Evolutionary conservation across 2,888 invertebrate species (phyloP).

Genomic region (Melanchra persicariae): DNA sequence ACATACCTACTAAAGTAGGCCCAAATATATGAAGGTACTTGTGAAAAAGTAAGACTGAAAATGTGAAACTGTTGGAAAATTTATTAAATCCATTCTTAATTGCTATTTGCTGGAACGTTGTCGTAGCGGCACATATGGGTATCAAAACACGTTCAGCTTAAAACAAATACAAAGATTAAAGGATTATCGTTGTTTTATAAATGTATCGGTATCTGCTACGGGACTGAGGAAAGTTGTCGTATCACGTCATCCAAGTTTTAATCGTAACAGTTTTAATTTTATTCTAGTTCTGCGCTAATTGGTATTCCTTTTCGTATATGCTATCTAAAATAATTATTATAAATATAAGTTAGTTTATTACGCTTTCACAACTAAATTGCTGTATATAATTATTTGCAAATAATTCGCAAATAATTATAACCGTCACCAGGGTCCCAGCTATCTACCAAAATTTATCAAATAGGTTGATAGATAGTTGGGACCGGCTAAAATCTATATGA

Average conservation of each 20-base stretch:
- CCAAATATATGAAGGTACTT: not conserved
- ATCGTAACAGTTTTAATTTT: not conserved
- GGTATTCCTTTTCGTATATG: not conserved
- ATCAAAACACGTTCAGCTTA: conserved; percentile 39
- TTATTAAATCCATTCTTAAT: conserved; percentile 32
- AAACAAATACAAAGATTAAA: conserved; percentile 41
- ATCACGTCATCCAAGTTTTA: conserved; percentile 24
- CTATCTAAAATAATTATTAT: too few species aligned
- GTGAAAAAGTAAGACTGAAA: not conserved
- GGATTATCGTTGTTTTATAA: conserved; percentile 34
- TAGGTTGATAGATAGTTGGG: too few species aligned
- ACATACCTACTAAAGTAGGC: not conserved
- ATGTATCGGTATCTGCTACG: conserved; percentile 20
- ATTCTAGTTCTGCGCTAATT: not conserved
- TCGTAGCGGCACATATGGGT: conserved; percentile 11
- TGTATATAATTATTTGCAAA: too few species aligned
- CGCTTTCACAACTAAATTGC: too few species aligned
- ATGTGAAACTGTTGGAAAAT: not conserved
- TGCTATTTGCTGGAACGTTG: conserved; percentile 23
- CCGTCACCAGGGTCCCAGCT: too few species aligned
- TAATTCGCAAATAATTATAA: too few species aligned
- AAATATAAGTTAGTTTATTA: too few species aligned
- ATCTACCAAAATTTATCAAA: too few species aligned
- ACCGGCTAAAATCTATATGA: too few species aligned
- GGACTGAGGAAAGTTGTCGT: conserved; percentile 15